A percentile compares a stretch with the other conserved stretches of the same genome.
These are phyloP conservation scores for Lasioglossum leucozonium DNA, from an alignment of 2,888 invertebrate genomes.

Conservation along the genomic window DNA sequence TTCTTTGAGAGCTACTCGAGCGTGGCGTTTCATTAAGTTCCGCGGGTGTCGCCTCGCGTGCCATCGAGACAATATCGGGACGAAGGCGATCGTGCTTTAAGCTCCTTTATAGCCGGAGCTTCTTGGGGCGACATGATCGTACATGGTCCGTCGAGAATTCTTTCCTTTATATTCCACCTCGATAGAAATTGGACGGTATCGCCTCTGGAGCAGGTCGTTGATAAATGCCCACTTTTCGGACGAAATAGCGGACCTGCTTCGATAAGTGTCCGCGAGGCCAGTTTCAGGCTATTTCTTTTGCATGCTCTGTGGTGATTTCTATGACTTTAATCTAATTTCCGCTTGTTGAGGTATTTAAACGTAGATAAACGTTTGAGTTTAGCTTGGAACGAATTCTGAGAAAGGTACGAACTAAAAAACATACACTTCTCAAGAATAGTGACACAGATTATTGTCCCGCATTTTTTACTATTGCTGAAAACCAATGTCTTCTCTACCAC, in stretches of 20 bases:
- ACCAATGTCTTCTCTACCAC: neutral
- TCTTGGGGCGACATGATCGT: constrained; percentile 7
- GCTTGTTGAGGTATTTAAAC: neutral
- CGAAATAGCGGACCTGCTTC: neutral
- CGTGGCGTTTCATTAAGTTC: constrained; percentile 48
- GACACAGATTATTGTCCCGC: too few relatives aligned
- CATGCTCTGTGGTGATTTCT: neutral
- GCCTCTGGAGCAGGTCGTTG: neutral
- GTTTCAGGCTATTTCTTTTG: too few relatives aligned
- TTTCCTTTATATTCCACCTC: neutral
- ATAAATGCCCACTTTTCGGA: neutral
- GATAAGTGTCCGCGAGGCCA: neutral
- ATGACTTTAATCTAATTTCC: neutral
- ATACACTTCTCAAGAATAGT: too few relatives aligned
- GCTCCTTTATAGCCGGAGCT: neutral
- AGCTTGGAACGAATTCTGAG: too few relatives aligned
- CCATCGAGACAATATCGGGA: constrained; percentile 12
- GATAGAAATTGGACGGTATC: neutral
- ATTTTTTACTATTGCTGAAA: too few relatives aligned
- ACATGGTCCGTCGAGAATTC: neutral
- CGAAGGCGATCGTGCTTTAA: constrained; percentile 7
- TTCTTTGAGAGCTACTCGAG: constrained; percentile 32
- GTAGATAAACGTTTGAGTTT: neutral
- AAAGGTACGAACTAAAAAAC: too few relatives aligned
- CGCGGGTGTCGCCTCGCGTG: constrained; percentile 26